Conservation (phyloP, 2,113 vertebrate genomes). For the Pelobates fuscus region DNA sequence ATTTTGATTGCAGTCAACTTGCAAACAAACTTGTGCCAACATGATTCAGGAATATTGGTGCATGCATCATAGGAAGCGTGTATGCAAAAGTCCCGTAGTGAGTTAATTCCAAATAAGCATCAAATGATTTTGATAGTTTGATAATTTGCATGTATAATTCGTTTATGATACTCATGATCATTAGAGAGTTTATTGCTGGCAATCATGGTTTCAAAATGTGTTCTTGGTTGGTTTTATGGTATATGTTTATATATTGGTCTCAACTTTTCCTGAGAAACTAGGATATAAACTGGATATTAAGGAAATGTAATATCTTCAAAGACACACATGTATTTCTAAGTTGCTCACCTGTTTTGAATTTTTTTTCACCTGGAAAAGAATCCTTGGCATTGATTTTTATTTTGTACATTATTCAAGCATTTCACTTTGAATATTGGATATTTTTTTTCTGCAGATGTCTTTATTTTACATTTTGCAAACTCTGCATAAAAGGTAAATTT, state of each 20-base stretch:
- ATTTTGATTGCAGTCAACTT: too few relatives aligned
- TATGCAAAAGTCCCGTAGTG: too few relatives aligned
- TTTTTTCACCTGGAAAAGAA: constrained; percentile 32
- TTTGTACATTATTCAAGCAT: constrained; percentile 29
- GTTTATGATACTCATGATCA: too few relatives aligned
- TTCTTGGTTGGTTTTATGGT: constrained; percentile 3
- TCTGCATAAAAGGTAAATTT: constrained; percentile 36
- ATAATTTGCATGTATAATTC: too few relatives aligned
- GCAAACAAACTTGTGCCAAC: too few relatives aligned
- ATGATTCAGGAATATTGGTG: too few relatives aligned
- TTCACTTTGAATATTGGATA: constrained; percentile 23
- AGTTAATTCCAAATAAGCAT: too few relatives aligned
- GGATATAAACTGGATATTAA: not conserved
- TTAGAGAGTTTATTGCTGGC: constrained; percentile 4
- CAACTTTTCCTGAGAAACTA: not conserved
- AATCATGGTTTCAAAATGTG: not conserved
- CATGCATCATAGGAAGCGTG: too few relatives aligned
- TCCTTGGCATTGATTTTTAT: constrained; percentile 31
- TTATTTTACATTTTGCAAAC: constrained; percentile 37
- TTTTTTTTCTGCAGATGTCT: constrained; percentile 2
- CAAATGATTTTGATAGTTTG: too few relatives aligned
- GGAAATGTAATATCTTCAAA: constrained; percentile 38
- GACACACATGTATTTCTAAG: constrained; percentile 31
- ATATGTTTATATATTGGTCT: constrained; percentile 14
- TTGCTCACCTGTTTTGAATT: constrained; percentile 30